Evolutionary conservation across 1,140 invertebrate species (phyloP), one percentile per base, ranked within the genome.

Genomic region (Steinernema feltiae): DNA sequence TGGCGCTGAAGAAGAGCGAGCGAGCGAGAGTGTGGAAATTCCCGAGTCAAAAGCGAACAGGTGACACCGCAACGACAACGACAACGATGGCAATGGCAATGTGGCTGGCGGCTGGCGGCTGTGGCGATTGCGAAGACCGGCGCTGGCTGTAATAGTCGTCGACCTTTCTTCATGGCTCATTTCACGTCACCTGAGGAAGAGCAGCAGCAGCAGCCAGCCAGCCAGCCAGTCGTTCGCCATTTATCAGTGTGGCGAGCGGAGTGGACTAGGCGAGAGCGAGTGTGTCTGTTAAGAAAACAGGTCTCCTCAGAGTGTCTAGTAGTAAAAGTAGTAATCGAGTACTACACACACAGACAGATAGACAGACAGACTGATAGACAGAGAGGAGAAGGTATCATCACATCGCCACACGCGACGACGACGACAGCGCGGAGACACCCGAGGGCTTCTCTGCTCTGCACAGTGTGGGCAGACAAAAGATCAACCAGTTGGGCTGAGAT

Each of bases 131-230:
- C n/a, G 35, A 41, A 41, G 35, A 41, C 7, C 7, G 18, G 7
- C 18, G 7, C 18, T 41, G 35, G 7, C 35, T 18, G 35, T 7
- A 7, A 18, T 41, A 41, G 18, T 41, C 7, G 35, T 41, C 53
- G 53, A 63, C 53, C 53, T 63, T 63, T 63, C 53, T 63, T 63
- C 53, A 63, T 63, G 53, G 53, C 53, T 63, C 53, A 63, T 63
- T 63, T 63, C 53, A 18, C 35, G 35, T 41, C 35, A 41, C 18
- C 35, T 41, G n/a, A n/a, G n/a, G n/a, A n/a, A n/a, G n/a, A 41
- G 35, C 35, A 41, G 18, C 35, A 18, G 7, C 18, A 7, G 7
- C 35, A 41, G 7, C 35, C 18, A 41, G 7, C 35, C 7, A 41
- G 7, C 35, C 35, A 41, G 35, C 7, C 7, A 7, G 7, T 18